These are phyloP conservation scores for Hylaea fasciaria DNA, from an alignment of 2,888 invertebrate species.

Conservation along the genomic window DNA sequence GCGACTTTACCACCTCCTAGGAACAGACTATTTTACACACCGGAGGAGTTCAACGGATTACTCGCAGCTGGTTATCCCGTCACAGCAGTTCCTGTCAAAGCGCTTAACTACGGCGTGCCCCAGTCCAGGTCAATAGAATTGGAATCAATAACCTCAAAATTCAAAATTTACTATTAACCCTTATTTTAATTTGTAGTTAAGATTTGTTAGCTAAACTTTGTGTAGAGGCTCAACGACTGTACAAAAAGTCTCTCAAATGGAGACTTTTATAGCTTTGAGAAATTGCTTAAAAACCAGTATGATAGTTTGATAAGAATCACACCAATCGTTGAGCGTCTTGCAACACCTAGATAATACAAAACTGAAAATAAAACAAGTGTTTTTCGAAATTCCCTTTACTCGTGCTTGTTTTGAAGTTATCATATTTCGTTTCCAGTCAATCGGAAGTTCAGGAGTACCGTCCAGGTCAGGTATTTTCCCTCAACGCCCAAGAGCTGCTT, in stretches of 20 bases:
- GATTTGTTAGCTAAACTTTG: no score
- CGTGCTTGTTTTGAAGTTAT: neutral
- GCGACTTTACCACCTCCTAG: conserved; percentile 48
- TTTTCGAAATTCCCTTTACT: no score
- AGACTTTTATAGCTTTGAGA: no score
- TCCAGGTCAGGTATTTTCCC: conserved; percentile 77
- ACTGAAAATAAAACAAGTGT: no score
- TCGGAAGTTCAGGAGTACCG: conserved; percentile 69
- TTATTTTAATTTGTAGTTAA: neutral
- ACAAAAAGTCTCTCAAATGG: no score
- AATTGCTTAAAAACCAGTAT: no score
- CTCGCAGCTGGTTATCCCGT: conserved; percentile 49
- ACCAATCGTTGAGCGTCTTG: no score
- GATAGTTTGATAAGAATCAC: no score
- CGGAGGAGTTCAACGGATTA: conserved; percentile 48
- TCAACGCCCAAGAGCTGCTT: conserved; percentile 72
- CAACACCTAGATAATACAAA: no score
- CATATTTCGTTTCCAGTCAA: conserved; percentile 52
- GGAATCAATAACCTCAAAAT: conserved; percentile 31
- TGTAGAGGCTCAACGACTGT: no score
- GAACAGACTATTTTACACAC: conserved; percentile 48
- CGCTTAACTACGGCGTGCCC: conserved; percentile 31
- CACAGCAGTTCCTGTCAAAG: conserved; percentile 45
- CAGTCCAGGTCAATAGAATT: conserved; percentile 39
- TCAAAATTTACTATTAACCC: conserved; percentile 8